Percentiles rank a stretch among this genome's conserved stretches.
phyloP scores from a whole-genome alignment of 1,140 invertebrate genomes.

The Nymphalis io region DNA sequence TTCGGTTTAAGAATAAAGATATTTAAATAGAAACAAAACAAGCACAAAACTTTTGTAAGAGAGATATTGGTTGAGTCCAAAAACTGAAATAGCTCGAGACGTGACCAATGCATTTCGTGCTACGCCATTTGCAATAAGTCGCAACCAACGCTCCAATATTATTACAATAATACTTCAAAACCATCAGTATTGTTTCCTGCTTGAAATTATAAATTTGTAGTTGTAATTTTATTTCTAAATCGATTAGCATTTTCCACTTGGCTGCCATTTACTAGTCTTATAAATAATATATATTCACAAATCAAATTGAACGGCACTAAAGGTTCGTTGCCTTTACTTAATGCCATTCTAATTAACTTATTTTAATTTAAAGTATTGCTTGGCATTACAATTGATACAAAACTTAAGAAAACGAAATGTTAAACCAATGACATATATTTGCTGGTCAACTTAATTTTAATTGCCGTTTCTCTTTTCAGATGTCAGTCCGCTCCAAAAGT shows the following conservation, averaged over 20 bases:
- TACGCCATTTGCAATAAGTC: slow-evolving; percentile 33
- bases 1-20: not conserved
- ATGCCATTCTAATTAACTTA: not conserved
- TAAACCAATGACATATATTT: not conserved
- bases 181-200: slow-evolving; percentile 4
- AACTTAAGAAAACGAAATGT: not conserved
- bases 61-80: slow-evolving; percentile 32
- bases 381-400: too few relatives aligned
- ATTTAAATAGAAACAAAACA: slow-evolving; percentile 18
- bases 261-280: not conserved
- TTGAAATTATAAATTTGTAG: not conserved
- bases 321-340: too few relatives aligned
- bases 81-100: slow-evolving; percentile 30
- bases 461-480: slow-evolving; percentile 56
- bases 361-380: not conserved
- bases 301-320: too few relatives aligned
- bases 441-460: slow-evolving; percentile 4
- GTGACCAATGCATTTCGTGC: slow-evolving; percentile 42
- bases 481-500: slow-evolving; percentile 75
- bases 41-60: slow-evolving; percentile 24
- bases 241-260: slow-evolving; percentile 4
- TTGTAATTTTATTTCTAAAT: slow-evolving; percentile 4
- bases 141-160: slow-evolving; percentile 24
- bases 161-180: slow-evolving; percentile 10
- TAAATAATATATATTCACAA: not conserved